Evolutionary conservation across 2,888 invertebrate genomes (phyloP).

Genomic region (Blera fallax): DNA sequence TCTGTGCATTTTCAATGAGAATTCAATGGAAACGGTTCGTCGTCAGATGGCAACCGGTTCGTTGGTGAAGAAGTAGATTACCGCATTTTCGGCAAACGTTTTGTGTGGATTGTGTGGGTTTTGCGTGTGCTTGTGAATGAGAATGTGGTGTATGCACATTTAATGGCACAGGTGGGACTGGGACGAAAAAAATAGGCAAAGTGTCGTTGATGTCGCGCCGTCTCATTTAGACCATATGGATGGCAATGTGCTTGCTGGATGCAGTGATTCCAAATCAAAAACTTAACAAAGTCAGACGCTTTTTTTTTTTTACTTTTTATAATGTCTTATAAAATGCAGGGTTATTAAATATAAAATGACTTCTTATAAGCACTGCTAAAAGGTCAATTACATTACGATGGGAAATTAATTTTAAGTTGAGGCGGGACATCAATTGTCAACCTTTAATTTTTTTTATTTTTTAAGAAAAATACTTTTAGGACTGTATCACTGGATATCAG

Average conservation of each 20-base stretch:
- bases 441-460: too few species aligned
- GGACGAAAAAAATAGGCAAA: constrained; percentile 7
- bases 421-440: too few species aligned
- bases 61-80: constrained; percentile 29
- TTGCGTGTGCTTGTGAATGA: too few species aligned
- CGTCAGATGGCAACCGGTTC: constrained; percentile 35
- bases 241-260: constrained; percentile 1
- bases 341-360: too few species aligned
- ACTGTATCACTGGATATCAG: too few species aligned
- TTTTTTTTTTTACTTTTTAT: too few species aligned
- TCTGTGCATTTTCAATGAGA: constrained; percentile 26
- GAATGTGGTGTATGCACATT: background rate
- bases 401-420: too few species aligned
- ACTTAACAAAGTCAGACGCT: too few species aligned
- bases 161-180: background rate
- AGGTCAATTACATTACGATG: too few species aligned
- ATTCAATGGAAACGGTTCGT: constrained; percentile 55
- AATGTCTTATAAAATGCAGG: too few species aligned
- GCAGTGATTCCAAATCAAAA: constrained; percentile 25
- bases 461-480: too few species aligned
- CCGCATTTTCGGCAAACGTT: constrained; percentile 14
- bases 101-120: background rate
- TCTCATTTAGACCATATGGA: constrained; percentile 38
- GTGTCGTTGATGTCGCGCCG: background rate
- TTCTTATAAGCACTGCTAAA: too few species aligned